A percentile compares a stretch with the other conserved stretches of the same genome.
These are phyloP conservation scores for Caretta caretta DNA, from an alignment of 2,113 vertebrate genomes.

Conservation along the genomic window DNA sequence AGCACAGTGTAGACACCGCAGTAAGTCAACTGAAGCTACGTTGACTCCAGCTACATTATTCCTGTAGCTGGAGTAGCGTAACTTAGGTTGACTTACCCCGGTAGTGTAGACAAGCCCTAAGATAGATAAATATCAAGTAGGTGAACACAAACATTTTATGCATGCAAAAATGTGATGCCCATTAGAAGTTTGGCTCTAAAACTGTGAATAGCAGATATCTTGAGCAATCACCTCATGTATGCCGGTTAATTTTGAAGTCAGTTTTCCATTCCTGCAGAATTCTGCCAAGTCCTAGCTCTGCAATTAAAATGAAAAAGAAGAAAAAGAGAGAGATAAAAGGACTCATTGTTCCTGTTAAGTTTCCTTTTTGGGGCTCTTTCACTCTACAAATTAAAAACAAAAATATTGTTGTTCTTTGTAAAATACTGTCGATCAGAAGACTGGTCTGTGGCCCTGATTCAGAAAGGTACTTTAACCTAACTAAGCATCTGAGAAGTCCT, in stretches of 20 bases:
- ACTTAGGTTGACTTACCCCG: too few species aligned
- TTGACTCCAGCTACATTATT: too few species aligned
- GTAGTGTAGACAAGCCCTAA: background rate
- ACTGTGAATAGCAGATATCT: background rate
- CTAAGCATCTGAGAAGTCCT: background rate
- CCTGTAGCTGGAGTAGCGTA: too few species aligned
- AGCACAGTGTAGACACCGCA: too few species aligned
- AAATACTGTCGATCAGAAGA: constrained; percentile 5
- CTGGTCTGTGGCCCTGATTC: background rate
- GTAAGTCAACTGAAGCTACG: too few species aligned
- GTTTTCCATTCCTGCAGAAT: constrained; percentile 50
- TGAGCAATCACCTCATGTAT: background rate
- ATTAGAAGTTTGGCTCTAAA: constrained; percentile 1
- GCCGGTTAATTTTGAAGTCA: constrained; percentile 21
- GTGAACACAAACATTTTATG: background rate
- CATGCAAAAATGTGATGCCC: background rate
- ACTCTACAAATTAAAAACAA: constrained; percentile 26
- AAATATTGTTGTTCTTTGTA: constrained; percentile 44
- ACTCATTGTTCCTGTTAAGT: constrained; percentile 46
- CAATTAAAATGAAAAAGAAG: background rate
- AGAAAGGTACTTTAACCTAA: constrained; percentile 16
- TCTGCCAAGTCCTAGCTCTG: constrained; percentile 32
- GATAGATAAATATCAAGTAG: background rate
- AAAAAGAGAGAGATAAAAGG: constrained; percentile 39
- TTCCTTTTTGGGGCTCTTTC: background rate